phyloP scores from a whole-genome alignment of 2,113 vertebrate species.

The Plestiodon gilberti region DNA sequence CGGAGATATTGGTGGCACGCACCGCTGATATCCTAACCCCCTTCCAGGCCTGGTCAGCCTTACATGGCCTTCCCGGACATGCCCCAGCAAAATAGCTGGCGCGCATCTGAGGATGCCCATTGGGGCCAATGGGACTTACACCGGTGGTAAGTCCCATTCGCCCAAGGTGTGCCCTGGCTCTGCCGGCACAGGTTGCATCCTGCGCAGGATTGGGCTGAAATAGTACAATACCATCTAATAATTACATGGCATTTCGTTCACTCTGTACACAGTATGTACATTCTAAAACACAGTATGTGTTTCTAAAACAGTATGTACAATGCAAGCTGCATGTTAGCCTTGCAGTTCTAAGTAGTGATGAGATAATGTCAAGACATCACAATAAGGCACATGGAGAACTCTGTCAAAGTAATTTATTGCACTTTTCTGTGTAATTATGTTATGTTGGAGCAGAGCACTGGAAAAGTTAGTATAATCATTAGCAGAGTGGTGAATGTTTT shows the following conservation, averaged over 20 bases:
- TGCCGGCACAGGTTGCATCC: too few relatives aligned
- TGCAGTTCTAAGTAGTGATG: conserved; percentile 49
- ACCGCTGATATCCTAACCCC: too few relatives aligned
- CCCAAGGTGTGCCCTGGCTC: too few relatives aligned
- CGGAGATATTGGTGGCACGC: too few relatives aligned
- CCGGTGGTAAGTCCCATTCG: too few relatives aligned
- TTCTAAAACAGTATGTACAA: conserved; percentile 31
- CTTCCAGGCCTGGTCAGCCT: too few relatives aligned
- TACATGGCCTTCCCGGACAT: too few relatives aligned
- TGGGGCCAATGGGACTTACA: too few relatives aligned
- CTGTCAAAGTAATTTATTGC: conserved; percentile 71
- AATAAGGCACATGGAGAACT: conserved; percentile 52
- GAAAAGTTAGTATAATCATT: conserved; percentile 81
- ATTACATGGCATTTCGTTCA: neutral
- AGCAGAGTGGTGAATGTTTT: conserved; percentile 79
- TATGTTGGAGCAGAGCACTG: conserved; percentile 74
- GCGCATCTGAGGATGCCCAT: too few relatives aligned
- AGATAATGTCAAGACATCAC: conserved; percentile 52
- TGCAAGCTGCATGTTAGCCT: conserved; percentile 9
- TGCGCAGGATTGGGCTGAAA: too few relatives aligned
- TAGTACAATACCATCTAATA: neutral
- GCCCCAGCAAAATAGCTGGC: too few relatives aligned
- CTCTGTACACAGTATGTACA: neutral
- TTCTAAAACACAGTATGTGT: neutral
- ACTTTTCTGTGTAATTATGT: conserved; percentile 66